phyloP scores from a whole-genome alignment of 2,113 vertebrate species.

The Syrrhaptes paradoxus region DNA sequence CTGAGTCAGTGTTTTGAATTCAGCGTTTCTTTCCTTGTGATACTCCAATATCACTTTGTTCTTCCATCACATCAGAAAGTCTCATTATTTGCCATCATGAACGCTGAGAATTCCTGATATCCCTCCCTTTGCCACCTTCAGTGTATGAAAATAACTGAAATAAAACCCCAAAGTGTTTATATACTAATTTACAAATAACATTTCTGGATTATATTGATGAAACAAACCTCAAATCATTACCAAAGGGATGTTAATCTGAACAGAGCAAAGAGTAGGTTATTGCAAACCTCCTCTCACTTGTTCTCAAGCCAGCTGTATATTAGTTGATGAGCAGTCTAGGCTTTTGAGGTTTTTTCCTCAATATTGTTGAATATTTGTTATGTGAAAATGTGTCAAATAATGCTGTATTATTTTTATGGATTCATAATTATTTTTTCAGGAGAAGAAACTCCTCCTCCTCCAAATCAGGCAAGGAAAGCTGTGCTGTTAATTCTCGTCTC shows the following conservation, averaged over 20 bases:
- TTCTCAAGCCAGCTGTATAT: not conserved
- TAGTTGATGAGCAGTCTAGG: not conserved
- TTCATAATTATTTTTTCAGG: not conserved
- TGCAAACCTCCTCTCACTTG: not conserved
- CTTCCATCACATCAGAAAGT: not conserved
- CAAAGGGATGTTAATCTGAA: not conserved
- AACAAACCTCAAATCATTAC: not conserved
- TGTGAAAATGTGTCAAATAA: not conserved
- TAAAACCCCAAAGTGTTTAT: fast-evolving
- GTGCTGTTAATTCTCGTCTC: not conserved
- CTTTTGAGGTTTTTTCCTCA: fast-evolving
- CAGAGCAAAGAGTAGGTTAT: not conserved
- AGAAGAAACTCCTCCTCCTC: not conserved
- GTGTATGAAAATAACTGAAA: not conserved
- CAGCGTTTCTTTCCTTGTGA: not conserved
- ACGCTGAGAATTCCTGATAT: not conserved
- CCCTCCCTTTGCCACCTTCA: not conserved
- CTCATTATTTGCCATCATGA: not conserved
- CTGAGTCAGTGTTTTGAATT: not conserved
- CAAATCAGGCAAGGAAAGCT: not conserved
- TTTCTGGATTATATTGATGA: not conserved
- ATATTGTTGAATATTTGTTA: not conserved
- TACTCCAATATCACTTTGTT: not conserved
- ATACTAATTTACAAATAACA: not conserved
- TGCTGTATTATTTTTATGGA: not conserved